phyloP scores from a whole-genome alignment of 2,888 invertebrate genomes.

The Germaria angustata region DNA sequence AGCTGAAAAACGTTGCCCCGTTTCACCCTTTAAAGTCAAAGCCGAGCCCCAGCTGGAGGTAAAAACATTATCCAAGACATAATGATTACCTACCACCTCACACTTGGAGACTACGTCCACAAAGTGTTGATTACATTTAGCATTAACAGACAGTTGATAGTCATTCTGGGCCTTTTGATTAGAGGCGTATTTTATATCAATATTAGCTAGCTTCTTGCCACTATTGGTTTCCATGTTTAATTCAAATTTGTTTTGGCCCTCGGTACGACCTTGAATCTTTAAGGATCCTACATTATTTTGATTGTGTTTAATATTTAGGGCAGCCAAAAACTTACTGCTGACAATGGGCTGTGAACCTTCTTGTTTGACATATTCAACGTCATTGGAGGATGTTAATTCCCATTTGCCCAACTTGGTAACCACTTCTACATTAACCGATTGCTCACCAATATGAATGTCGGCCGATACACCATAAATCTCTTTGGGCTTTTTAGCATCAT shows the following conservation, averaged over 20 bases:
- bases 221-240: constrained; percentile 82
- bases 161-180: constrained; percentile 77
- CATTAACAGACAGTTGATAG: constrained; percentile 83
- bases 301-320: constrained; percentile 68
- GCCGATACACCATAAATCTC: constrained; percentile 72
- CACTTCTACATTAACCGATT: constrained; percentile 68
- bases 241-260: constrained; percentile 76
- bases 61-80: constrained; percentile 72
- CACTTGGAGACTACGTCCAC: constrained; percentile 73
- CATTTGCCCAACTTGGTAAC: constrained; percentile 70
- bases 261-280: constrained; percentile 80
- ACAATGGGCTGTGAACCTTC: constrained; percentile 61
- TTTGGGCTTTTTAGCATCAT: constrained; percentile 70
- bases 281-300: constrained; percentile 67
- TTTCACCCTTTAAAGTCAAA: constrained; percentile 74
- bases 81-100: constrained; percentile 78
- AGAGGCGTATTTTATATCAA: constrained; percentile 80
- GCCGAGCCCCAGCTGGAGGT: constrained; percentile 76
- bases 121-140: constrained; percentile 79
- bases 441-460: constrained; percentile 63
- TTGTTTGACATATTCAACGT: constrained; percentile 67
- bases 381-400: constrained; percentile 56
- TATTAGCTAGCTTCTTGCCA: constrained; percentile 82
- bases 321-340: constrained; percentile 70
- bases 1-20: constrained; percentile 73